These are phyloP conservation scores for Metridium senile DNA, from an alignment of 92 coral and sea anemone genomes.

Conservation along the genomic window DNA sequence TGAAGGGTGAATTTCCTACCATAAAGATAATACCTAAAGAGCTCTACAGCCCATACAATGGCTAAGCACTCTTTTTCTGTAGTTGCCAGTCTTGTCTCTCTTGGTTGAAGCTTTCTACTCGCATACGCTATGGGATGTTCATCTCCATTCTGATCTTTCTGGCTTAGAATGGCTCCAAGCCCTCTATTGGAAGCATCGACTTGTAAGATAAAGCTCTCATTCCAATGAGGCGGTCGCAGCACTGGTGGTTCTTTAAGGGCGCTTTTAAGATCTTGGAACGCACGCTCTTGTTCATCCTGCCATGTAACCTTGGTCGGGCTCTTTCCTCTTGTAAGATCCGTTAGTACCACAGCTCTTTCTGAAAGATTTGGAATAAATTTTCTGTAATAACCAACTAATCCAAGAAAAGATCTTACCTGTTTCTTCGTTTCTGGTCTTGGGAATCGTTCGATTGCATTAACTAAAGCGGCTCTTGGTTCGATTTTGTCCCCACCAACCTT, in stretches of 20 bases:
- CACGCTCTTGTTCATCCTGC: background rate
- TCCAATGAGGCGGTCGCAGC: background rate
- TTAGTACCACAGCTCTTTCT: too few species aligned
- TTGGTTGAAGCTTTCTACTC: constrained; percentile 41
- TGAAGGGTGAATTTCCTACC: constrained; percentile 32
- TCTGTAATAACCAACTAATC: too few species aligned
- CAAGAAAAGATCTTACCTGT: too few species aligned
- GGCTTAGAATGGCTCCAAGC: too few species aligned
- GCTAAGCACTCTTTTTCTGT: constrained; percentile 47
- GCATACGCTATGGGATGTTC: constrained; percentile 35
- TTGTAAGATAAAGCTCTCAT: background rate
- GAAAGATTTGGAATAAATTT: too few species aligned
- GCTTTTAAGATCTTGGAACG: background rate
- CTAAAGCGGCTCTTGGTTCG: too few species aligned
- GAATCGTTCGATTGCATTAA: too few species aligned
- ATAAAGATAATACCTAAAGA: constrained; percentile 20
- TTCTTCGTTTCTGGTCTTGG: too few species aligned
- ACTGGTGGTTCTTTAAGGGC: background rate
- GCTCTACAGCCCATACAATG: constrained; percentile 18
- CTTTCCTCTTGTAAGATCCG: too few species aligned
- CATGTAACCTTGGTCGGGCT: background rate
- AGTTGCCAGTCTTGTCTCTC: constrained; percentile 28
- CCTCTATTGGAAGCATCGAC: background rate
- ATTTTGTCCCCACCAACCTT: too few species aligned
- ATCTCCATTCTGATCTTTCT: background rate